These are phyloP conservation scores for Microdon myrmicae DNA, from an alignment of 2,888 invertebrate genomes.

Conservation along the genomic window DNA sequence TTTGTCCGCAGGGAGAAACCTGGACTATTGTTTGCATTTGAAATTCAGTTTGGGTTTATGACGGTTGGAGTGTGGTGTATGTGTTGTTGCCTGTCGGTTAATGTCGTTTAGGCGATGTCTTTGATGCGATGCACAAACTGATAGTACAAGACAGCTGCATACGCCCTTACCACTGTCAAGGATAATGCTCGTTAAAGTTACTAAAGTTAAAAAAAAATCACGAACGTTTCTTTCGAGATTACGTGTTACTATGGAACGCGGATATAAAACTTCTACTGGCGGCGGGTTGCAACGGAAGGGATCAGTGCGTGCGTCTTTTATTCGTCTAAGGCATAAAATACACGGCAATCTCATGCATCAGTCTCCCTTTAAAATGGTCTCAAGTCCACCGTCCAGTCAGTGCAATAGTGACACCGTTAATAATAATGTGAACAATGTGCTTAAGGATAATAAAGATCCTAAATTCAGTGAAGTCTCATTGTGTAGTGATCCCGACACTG, in stretches of 20 bases:
- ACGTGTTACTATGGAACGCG: constrained; percentile 49
- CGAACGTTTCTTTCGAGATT: constrained; percentile 29
- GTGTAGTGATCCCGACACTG: constrained; percentile 50
- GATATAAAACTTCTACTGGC: constrained; percentile 33
- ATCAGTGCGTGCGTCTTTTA: constrained; percentile 77
- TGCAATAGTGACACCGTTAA: constrained; percentile 25
- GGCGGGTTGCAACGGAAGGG: constrained; percentile 71
- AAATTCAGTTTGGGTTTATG: too few relatives aligned
- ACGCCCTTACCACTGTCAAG: too few relatives aligned
- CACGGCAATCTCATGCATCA: constrained; percentile 58
- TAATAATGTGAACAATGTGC: constrained; percentile 12
- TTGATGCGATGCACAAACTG: too few relatives aligned
- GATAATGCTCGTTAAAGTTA: constrained; percentile 39
- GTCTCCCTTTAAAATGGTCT: constrained; percentile 62
- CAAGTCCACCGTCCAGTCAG: constrained; percentile 23
- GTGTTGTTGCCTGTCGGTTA: too few relatives aligned
- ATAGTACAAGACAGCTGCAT: too few relatives aligned
- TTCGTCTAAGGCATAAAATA: constrained; percentile 73
- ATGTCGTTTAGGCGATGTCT: too few relatives aligned
- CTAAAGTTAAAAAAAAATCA: too few relatives aligned
- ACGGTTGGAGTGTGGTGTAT: too few relatives aligned
- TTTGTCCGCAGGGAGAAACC: too few relatives aligned
- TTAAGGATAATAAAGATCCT: neutral
- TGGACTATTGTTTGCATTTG: too few relatives aligned
- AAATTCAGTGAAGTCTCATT: constrained; percentile 26